Conservation (phyloP, 1,140 invertebrate species). For the Neoseiulus cucumeris region DNA sequence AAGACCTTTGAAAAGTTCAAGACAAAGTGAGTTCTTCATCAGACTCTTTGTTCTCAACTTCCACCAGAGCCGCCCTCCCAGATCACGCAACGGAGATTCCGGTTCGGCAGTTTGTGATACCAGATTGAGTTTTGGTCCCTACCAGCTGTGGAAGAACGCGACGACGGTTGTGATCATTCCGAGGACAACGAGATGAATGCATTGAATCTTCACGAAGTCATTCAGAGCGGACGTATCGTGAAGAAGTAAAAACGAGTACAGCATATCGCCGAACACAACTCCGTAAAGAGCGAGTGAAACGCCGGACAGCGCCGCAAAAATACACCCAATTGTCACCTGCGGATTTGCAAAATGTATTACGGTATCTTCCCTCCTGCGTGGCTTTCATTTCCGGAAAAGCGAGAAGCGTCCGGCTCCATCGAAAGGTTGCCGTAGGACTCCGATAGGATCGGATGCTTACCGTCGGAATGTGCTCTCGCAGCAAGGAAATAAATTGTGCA, state of each 20-base stretch:
- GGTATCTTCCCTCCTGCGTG: no score
- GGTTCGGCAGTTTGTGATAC: no score
- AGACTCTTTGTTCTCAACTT: no score
- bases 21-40: no score
- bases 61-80: no score
- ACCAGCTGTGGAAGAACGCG: constrained; percentile 8
- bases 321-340: constrained; percentile 5
- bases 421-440: no score
- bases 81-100: no score
- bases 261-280: background rate
- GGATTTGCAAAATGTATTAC: no score
- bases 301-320: background rate
- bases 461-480: background rate
- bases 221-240: background rate
- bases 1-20: background rate
- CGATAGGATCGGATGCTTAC: no score
- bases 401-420: no score
- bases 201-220: background rate
- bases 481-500: background rate
- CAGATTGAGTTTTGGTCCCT: background rate
- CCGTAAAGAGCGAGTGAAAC: background rate
- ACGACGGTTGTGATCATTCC: background rate
- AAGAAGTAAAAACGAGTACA: background rate
- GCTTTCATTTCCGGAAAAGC: no score
- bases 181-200: background rate